Evolutionary conservation across 2,888 invertebrate species (phyloP).

Genomic region (Cartodere bifasciata): DNA sequence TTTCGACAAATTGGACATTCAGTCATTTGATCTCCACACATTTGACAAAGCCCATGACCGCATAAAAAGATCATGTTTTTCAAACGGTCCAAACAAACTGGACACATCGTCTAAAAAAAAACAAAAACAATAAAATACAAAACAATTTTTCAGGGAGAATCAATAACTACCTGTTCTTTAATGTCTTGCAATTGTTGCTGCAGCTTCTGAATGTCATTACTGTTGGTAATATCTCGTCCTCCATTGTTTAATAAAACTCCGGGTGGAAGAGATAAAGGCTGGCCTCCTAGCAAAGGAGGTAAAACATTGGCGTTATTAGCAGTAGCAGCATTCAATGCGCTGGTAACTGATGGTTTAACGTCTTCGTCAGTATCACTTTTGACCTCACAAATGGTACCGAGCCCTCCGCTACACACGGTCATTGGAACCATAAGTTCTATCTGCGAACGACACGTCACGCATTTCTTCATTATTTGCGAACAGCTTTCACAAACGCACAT

Average conservation of each 20-base stretch:
- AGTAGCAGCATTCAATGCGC: slow-evolving; percentile 37
- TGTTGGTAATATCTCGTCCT: slow-evolving; percentile 51
- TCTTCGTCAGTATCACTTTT: slow-evolving; percentile 39
- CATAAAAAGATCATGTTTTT: slow-evolving; percentile 99
- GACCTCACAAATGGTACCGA: slow-evolving; percentile 39
- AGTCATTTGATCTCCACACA: slow-evolving; percentile 95
- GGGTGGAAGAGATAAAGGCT: slow-evolving; percentile 22
- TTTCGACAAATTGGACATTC: slow-evolving; percentile 97
- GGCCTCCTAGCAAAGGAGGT: no score
- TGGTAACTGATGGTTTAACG: slow-evolving; percentile 29
- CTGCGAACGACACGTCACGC: slow-evolving; percentile 85
- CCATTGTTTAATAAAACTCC: slow-evolving; percentile 52
- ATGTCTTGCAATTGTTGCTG: slow-evolving; percentile 95
- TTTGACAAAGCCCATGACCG: slow-evolving; percentile 95
- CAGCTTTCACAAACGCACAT: slow-evolving; percentile 88
- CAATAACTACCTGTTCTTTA: slow-evolving; percentile 71
- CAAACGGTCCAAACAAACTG: slow-evolving; percentile 91
- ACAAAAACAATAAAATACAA: slow-evolving; percentile 4
- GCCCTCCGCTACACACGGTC: slow-evolving; percentile 32
- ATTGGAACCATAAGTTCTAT: slow-evolving; percentile 57
- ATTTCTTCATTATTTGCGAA: slow-evolving; percentile 93
- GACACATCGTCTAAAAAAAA: slow-evolving; percentile 82
- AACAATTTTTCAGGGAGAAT: slow-evolving; percentile 1
- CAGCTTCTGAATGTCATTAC: slow-evolving; percentile 75
- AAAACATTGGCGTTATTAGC: no score